Conservation (phyloP, 2,113 vertebrate genomes). For the Craseonycteris thonglongyai region DNA sequence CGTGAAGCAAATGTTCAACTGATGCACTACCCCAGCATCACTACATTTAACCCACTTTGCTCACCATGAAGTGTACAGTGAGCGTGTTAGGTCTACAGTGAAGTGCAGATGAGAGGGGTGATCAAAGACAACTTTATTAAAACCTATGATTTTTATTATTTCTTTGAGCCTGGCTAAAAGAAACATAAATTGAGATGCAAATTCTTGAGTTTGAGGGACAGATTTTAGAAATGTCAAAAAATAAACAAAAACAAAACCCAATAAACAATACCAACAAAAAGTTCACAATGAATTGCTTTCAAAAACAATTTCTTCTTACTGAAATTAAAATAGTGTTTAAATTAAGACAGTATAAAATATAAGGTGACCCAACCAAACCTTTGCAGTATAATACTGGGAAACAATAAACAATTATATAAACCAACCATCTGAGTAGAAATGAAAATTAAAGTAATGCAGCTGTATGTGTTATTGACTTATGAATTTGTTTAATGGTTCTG, state of each 20-base stretch:
- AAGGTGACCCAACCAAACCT: slow-evolving; percentile 45
- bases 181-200: background rate
- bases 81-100: background rate
- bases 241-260: background rate
- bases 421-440: slow-evolving; percentile 88
- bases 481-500: slow-evolving; percentile 94
- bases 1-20: too few relatives aligned
- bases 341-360: slow-evolving; percentile 61
- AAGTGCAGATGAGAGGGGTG: accelerated
- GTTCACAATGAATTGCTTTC: background rate
- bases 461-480: slow-evolving; percentile 92
- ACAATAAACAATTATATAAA: slow-evolving; percentile 91
- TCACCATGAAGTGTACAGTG: background rate
- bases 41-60: background rate
- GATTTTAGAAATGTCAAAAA: background rate
- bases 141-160: background rate
- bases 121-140: background rate
- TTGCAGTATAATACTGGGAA: slow-evolving; percentile 78
- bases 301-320: slow-evolving; percentile 20
- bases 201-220: slow-evolving; percentile 26
- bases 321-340: slow-evolving; percentile 46
- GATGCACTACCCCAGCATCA: too few relatives aligned
- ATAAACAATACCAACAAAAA: background rate
- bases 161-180: background rate
- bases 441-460: slow-evolving; percentile 92